Evolutionary conservation across 2,113 vertebrate genomes (phyloP).

Genomic region (Sylvilagus bachmani): DNA sequence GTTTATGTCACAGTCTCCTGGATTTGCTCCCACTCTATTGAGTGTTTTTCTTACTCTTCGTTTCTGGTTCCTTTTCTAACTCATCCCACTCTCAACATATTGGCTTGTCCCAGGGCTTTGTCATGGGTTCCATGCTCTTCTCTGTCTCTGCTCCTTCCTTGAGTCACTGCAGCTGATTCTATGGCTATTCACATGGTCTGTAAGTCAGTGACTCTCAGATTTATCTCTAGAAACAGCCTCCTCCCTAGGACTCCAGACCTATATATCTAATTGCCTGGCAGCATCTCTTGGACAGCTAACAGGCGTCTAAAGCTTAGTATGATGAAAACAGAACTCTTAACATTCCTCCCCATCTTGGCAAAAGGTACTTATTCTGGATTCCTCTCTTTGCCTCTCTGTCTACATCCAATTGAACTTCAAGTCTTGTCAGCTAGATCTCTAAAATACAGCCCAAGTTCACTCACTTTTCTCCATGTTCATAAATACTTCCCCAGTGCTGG

Average conservation of each 20-base stretch:
- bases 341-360: neutral
- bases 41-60: neutral
- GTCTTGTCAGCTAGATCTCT: neutral
- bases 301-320: neutral
- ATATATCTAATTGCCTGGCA: neutral
- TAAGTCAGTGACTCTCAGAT: neutral
- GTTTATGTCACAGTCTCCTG: neutral
- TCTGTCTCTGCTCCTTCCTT: neutral
- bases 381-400: neutral
- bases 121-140: neutral
- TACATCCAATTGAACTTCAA: neutral
- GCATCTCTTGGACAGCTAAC: neutral
- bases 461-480: neutral
- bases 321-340: neutral
- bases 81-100: neutral
- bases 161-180: neutral
- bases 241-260: neutral
- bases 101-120: neutral
- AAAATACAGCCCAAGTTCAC: conserved; percentile 10
- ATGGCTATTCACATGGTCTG: neutral
- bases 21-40: conserved; percentile 18
- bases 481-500: neutral
- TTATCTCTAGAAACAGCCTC: conserved; percentile 1
- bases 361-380: conserved; percentile 3
- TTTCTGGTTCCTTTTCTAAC: conserved; percentile 27